Conservation (phyloP, 2,888 invertebrate species). For the Rhagonycha lutea region DNA sequence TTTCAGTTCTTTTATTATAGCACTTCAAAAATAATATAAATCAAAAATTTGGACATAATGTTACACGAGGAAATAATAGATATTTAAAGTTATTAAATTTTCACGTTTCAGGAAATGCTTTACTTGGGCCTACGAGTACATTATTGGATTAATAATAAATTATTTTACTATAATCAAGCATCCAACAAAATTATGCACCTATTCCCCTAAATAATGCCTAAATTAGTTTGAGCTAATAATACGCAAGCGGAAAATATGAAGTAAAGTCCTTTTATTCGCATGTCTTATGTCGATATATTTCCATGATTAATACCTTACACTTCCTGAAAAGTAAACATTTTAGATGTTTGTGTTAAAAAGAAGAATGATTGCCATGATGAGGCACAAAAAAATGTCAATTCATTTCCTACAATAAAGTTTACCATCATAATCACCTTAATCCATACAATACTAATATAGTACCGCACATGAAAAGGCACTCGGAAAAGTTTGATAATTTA, state of each 20-base stretch:
- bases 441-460: background rate
- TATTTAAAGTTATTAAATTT: background rate
- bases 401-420: background rate
- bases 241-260: background rate
- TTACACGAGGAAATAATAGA: background rate
- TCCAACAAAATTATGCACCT: background rate
- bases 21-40: background rate
- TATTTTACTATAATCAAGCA: background rate
- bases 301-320: constrained; percentile 36
- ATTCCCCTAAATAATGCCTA: background rate
- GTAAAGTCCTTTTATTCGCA: constrained; percentile 1
- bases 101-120: background rate
- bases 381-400: constrained; percentile 6
- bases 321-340: constrained; percentile 34
- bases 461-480: background rate
- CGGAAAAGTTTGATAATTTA: background rate
- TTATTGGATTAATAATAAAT: background rate
- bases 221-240: background rate
- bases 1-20: background rate
- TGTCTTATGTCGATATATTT: constrained; percentile 8
- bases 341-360: constrained; percentile 12
- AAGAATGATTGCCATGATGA: constrained; percentile 15
- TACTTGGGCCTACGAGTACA: background rate
- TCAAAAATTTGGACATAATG: background rate
- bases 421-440: background rate